phyloP scores from a whole-genome alignment of 2,888 invertebrate species.

The Volucella bombylans region DNA sequence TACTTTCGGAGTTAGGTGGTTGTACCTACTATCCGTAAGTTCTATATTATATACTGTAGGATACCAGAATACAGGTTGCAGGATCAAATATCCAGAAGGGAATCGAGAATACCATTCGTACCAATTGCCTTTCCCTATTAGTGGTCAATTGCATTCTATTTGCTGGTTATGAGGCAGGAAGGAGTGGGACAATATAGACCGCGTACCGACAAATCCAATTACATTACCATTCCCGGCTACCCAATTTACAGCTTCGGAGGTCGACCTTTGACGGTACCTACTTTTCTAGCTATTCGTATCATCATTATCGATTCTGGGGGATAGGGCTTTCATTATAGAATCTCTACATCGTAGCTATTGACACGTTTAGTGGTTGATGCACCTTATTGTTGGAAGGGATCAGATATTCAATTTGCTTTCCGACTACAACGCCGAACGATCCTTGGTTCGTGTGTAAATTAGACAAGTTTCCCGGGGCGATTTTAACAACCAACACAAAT shows the following conservation, averaged over 20 bases:
- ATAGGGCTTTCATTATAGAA: neutral
- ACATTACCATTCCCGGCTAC: constrained; percentile 42
- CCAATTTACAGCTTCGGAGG: neutral
- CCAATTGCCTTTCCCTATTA: constrained; percentile 61
- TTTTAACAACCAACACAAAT: constrained; percentile 10
- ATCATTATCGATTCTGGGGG: constrained; percentile 5
- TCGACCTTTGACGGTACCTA: neutral
- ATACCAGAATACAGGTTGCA: neutral
- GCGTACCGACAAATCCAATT: constrained; percentile 60
- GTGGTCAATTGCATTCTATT: constrained; percentile 64
- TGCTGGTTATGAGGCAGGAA: constrained; percentile 15
- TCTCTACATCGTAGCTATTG: neutral
- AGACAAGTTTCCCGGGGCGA: constrained; percentile 14
- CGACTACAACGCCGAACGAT: constrained; percentile 1
- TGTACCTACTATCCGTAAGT: constrained; percentile 13
- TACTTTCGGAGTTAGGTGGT: neutral
- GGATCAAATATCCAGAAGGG: neutral
- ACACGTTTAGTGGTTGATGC: neutral
- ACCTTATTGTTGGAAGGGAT: constrained; percentile 42
- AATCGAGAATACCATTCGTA: constrained; percentile 3
- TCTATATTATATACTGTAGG: neutral
- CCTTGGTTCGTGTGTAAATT: constrained; percentile 24
- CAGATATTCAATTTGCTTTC: constrained; percentile 58
- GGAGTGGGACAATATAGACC: constrained; percentile 36
- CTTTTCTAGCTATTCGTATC: too few relatives aligned